Percentiles rank a stretch among this genome's conserved stretches.
These are phyloP conservation scores for Eriosoma lanigerum DNA, from an alignment of 1,140 invertebrate genomes.

Conservation along the genomic window DNA sequence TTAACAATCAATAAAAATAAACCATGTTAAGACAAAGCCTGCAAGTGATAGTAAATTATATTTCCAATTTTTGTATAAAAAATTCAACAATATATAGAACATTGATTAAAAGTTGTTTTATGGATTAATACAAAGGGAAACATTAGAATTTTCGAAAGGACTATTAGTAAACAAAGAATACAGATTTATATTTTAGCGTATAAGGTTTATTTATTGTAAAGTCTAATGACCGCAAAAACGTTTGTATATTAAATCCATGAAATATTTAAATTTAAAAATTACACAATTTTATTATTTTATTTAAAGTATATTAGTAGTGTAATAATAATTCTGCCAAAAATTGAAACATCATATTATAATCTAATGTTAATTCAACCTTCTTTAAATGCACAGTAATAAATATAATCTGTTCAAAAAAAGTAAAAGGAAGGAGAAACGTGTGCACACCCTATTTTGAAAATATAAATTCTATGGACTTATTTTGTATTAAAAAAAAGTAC, in stretches of 20 bases:
- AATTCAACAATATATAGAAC: too few species aligned
- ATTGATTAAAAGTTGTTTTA: too few species aligned
- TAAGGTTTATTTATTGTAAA: slow-evolving; percentile 49
- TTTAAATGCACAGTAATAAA: slow-evolving; percentile 39
- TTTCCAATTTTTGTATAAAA: too few species aligned
- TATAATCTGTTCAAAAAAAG: slow-evolving; percentile 33
- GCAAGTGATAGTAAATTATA: too few species aligned
- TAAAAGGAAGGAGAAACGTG: slow-evolving; percentile 44
- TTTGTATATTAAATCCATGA: slow-evolving; percentile 45
- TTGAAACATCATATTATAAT: slow-evolving; percentile 38
- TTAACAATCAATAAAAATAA: too few species aligned
- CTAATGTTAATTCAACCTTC: slow-evolving; percentile 47
- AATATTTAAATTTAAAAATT: slow-evolving; percentile 46
- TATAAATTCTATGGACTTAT: slow-evolving; percentile 50
- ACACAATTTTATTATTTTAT: slow-evolving; percentile 46
- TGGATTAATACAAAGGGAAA: neutral
- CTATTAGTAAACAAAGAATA: slow-evolving; percentile 15
- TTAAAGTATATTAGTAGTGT: slow-evolving; percentile 23
- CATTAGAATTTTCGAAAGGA: neutral
- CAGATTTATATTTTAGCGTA: slow-evolving; percentile 39
- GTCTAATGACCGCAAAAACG: slow-evolving; percentile 44
- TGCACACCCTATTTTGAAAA: slow-evolving; percentile 50
- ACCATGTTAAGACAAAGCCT: too few species aligned
- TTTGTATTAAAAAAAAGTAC: slow-evolving; percentile 52
- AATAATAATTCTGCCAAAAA: slow-evolving; percentile 49